A percentile compares a stretch with the other conserved stretches of the same genome.
phyloP scores from a whole-genome alignment of 2,113 vertebrate species.

The Raja brachyura region DNA sequence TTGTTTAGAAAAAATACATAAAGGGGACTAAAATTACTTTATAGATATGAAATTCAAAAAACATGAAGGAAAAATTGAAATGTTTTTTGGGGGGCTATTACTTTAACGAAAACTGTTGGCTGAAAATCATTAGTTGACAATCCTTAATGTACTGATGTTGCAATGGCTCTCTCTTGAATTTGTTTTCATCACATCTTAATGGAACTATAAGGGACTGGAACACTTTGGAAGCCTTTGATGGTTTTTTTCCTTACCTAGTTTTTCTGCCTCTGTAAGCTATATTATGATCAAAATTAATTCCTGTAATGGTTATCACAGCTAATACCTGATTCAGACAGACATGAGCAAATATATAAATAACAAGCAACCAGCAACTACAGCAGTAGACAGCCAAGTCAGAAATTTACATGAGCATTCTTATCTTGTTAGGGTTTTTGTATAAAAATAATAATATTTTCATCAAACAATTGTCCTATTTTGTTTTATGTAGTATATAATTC shows the following conservation, averaged over 20 bases:
- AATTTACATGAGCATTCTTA: background rate
- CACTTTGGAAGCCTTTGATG: background rate
- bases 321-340: background rate
- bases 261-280: no score
- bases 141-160: background rate
- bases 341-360: background rate
- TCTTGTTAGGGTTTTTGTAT: background rate
- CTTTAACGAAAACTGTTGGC: background rate
- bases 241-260: background rate
- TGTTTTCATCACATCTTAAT: background rate
- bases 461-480: background rate
- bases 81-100: no score
- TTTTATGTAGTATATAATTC: no score
- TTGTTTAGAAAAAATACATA: background rate
- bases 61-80: slow-evolving; percentile 16
- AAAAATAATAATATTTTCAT: background rate
- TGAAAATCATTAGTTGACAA: background rate
- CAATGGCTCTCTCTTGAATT: background rate
- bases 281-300: background rate
- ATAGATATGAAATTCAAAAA: slow-evolving; percentile 14
- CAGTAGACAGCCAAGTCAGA: background rate
- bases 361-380: background rate
- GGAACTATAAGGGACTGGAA: background rate
- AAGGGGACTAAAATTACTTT: slow-evolving; percentile 7
- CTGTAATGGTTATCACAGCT: background rate